phyloP scores from a whole-genome alignment of 2,888 invertebrate genomes.

The Pachliopta kotzebuea region DNA sequence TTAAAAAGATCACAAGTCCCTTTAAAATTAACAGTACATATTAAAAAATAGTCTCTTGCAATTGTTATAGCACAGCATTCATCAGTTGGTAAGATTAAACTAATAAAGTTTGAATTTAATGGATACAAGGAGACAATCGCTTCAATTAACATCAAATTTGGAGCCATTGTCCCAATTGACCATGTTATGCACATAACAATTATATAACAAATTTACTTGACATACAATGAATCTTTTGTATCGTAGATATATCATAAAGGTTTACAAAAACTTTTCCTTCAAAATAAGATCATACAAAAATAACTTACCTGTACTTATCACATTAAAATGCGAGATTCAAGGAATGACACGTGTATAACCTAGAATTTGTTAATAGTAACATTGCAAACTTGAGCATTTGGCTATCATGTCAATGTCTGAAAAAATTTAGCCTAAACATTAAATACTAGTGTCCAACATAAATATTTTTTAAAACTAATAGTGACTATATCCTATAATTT shows the following conservation, averaged over 20 bases:
- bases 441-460: too few relatives aligned
- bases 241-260: too few relatives aligned
- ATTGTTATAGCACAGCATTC: not conserved
- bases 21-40: slow-evolving; percentile 5
- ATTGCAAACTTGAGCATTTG: not conserved
- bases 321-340: slow-evolving; percentile 33
- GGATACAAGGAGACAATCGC: not conserved
- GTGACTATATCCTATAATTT: not conserved
- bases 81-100: not conserved
- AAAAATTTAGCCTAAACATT: too few relatives aligned
- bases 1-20: not conserved
- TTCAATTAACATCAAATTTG: not conserved
- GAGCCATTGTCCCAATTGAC: not conserved
- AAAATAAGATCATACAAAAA: slow-evolving; percentile 32
- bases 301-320: slow-evolving; percentile 34
- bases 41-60: slow-evolving; percentile 8
- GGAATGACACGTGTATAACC: slow-evolving; percentile 31
- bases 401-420: not conserved
- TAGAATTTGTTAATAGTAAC: not conserved
- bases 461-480: not conserved
- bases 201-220: too few relatives aligned
- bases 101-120: slow-evolving; percentile 7
- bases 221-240: too few relatives aligned
- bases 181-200: too few relatives aligned
- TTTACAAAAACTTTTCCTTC: too few relatives aligned